These are phyloP conservation scores for Petrocephalus microphthalmus DNA, from an alignment of 2,113 vertebrate genomes.

Conservation along the genomic window DNA sequence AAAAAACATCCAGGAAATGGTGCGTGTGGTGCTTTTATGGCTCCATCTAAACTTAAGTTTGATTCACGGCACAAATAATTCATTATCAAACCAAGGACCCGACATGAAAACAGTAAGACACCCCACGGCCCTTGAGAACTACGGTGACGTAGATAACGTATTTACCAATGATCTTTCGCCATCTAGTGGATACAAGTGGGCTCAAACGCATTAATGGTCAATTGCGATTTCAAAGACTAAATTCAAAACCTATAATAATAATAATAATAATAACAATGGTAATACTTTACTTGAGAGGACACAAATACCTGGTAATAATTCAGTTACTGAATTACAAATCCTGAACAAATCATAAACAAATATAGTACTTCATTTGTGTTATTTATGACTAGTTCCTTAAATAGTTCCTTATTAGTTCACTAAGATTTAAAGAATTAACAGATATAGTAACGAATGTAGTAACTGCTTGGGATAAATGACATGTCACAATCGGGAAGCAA, in stretches of 20 bases:
- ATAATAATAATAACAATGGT: neutral
- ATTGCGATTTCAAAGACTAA: neutral
- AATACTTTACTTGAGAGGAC: no score
- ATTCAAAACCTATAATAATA: neutral
- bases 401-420: no score
- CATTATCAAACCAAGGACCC: neutral
- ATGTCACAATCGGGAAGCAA: neutral
- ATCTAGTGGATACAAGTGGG: neutral
- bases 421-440: no score
- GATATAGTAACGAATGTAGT: no score
- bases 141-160: neutral
- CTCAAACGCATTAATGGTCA: neutral
- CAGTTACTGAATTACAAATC: no score
- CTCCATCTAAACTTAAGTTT: neutral
- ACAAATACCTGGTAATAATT: no score
- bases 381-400: no score
- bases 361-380: no score
- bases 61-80: neutral
- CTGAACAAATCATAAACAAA: no score
- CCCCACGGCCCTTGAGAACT: neutral
- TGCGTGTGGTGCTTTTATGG: neutral
- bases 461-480: no score
- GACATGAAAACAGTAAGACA: neutral
- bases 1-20: neutral
- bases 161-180: neutral